Evolutionary conservation across 2,797 vertebrate genomes (phyloP).

Genomic region (Pantherophis alleghaniensis): DNA sequence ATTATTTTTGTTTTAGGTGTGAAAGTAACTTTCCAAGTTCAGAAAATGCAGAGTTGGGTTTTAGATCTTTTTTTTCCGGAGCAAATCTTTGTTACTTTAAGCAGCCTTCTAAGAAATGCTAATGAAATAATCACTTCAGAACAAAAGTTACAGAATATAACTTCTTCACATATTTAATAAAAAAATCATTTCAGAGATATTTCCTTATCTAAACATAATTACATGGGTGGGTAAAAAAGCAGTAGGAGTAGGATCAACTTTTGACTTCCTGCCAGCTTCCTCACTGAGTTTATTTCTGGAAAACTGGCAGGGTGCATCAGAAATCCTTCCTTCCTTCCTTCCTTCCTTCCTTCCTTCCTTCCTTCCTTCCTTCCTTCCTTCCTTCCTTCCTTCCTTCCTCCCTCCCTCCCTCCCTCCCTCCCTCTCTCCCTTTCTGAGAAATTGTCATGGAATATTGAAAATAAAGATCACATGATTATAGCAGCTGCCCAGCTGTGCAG

Average conservation of each 20-base stretch:
- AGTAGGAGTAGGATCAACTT: neutral
- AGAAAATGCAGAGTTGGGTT: neutral
- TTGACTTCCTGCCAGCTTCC: neutral
- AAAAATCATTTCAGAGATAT: neutral
- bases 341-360: no score
- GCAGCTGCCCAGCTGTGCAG: neutral
- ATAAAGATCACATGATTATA: neutral
- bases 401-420: no score
- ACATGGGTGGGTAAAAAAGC: neutral
- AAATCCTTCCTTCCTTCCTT: no score
- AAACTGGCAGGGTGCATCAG: neutral
- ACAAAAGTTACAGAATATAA: neutral
- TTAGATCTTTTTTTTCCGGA: neutral
- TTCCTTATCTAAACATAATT: neutral
- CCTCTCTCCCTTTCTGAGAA: neutral
- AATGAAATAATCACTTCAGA: neutral
- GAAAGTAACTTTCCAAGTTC: neutral
- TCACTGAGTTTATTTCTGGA: neutral
- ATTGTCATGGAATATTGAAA: neutral
- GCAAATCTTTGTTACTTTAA: neutral
- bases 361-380: no score
- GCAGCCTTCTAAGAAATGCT: neutral
- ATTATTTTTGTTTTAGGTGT: neutral
- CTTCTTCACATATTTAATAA: neutral
- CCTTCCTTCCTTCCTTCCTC: no score